phyloP scores from a whole-genome alignment of 2,113 vertebrate genomes.

The Gobius niger region DNA sequence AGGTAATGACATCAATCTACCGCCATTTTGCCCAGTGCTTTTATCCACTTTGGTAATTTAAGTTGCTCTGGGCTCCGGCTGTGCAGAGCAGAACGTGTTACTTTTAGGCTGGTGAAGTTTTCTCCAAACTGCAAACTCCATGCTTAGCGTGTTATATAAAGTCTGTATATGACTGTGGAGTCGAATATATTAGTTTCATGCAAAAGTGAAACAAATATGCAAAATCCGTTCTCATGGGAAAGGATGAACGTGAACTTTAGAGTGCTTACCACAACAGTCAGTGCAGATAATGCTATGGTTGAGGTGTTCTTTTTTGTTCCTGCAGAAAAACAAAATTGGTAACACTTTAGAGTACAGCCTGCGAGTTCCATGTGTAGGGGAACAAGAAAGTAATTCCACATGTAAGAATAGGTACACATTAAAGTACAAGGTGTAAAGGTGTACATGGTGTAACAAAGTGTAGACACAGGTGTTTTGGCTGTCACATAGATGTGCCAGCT shows the following conservation, averaged over 20 bases:
- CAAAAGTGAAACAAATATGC: not conserved
- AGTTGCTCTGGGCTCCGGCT: slow-evolving; percentile 2
- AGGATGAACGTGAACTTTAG: not conserved
- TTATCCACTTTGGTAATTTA: slow-evolving; percentile 9
- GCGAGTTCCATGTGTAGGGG: too few relatives aligned
- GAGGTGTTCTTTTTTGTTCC: too few relatives aligned
- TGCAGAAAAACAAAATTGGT: too few relatives aligned
- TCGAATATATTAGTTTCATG: not conserved
- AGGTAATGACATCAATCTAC: slow-evolving; percentile 11
- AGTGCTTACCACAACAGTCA: not conserved
- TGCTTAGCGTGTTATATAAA: not conserved
- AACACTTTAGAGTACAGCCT: too few relatives aligned
- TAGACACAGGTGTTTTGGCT: too few relatives aligned
- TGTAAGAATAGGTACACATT: too few relatives aligned
- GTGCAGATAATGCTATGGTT: not conserved
- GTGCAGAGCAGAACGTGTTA: not conserved
- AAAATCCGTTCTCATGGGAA: not conserved
- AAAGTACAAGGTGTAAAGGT: too few relatives aligned
- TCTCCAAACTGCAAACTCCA: not conserved
- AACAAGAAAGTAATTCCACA: too few relatives aligned
- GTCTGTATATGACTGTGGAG: not conserved
- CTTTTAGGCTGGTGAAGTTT: not conserved
- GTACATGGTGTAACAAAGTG: too few relatives aligned
- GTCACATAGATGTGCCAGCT: too few relatives aligned
- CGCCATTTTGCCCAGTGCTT: slow-evolving; percentile 1